Evolutionary conservation across 2,888 invertebrate species (phyloP).

Genomic region (Synanthedon vespiformis): DNA sequence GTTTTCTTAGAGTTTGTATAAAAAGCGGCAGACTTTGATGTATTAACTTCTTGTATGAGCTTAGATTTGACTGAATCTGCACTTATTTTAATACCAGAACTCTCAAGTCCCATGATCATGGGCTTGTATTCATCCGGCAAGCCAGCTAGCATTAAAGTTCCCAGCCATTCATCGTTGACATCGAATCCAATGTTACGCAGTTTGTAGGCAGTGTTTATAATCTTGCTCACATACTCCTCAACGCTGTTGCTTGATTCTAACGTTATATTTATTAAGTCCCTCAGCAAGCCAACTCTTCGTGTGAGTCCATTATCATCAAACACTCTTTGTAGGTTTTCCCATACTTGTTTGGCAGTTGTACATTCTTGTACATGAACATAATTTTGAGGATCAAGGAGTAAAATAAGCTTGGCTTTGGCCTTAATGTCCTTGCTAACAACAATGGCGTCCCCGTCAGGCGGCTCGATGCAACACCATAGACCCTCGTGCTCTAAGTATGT

Average conservation of each 20-base stretch:
- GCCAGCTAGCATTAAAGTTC: slow-evolving; percentile 9
- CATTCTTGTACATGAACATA: too few relatives aligned
- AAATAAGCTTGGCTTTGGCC: too few relatives aligned
- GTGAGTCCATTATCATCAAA: slow-evolving; percentile 7
- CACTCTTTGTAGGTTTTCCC: slow-evolving; percentile 6
- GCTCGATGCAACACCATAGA: too few relatives aligned
- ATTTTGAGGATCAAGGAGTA: too few relatives aligned
- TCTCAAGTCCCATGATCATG: slow-evolving; percentile 10
- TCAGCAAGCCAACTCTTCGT: slow-evolving; percentile 8
- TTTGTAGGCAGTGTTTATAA: too few relatives aligned
- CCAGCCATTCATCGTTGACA: slow-evolving; percentile 11
- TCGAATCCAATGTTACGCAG: slow-evolving; percentile 9
- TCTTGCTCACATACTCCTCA: too few relatives aligned
- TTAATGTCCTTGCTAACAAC: too few relatives aligned
- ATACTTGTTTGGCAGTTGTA: slow-evolving; percentile 4
- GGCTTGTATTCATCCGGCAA: slow-evolving; percentile 8
- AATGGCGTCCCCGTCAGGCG: too few relatives aligned
- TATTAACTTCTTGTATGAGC: slow-evolving; percentile 2
- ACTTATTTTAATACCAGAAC: slow-evolving; percentile 2
- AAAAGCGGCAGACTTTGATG: not conserved
- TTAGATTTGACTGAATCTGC: slow-evolving; percentile 3
- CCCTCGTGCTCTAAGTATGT: too few relatives aligned
- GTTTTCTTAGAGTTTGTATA: not conserved
- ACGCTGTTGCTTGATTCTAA: too few relatives aligned
- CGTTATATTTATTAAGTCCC: too few relatives aligned